Evolutionary conservation across 1,140 invertebrate species (phyloP).

Genomic region (Musca domestica): DNA sequence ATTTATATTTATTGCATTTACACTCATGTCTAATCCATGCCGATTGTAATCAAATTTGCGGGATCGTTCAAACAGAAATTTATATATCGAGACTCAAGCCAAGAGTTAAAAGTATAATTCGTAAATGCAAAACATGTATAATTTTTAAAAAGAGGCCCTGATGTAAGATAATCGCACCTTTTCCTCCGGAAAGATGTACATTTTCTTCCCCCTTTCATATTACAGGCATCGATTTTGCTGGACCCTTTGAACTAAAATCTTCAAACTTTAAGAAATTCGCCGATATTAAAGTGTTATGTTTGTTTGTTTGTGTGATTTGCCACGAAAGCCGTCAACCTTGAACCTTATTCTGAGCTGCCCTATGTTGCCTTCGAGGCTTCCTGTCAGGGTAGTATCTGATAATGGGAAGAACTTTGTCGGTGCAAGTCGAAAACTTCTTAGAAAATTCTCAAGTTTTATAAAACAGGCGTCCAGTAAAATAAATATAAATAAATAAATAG

Average conservation of each 20-base stretch:
- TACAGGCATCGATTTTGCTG: slow-evolving; percentile 1
- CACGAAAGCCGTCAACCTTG: too few species aligned
- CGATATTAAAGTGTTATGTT: too few species aligned
- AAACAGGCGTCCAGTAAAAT: neutral
- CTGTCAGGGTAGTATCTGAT: neutral
- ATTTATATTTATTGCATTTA: neutral
- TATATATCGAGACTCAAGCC: neutral
- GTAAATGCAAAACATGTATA: too few species aligned
- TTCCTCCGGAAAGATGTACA: neutral
- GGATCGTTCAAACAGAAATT: neutral
- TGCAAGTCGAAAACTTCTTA: neutral
- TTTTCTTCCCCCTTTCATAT: neutral
- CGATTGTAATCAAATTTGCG: neutral
- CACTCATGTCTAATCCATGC: neutral
- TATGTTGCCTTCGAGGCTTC: neutral
- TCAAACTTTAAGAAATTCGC: neutral
- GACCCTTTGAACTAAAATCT: neutral
- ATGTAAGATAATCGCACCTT: too few species aligned
- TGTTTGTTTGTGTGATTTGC: too few species aligned
- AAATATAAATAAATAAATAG: neutral
- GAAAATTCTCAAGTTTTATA: neutral
- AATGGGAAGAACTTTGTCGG: neutral
- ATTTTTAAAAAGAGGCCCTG: too few species aligned
- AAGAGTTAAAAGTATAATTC: neutral
- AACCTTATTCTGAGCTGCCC: neutral